phyloP scores from a whole-genome alignment of 2,797 vertebrate species.

The Zalophus californianus region DNA sequence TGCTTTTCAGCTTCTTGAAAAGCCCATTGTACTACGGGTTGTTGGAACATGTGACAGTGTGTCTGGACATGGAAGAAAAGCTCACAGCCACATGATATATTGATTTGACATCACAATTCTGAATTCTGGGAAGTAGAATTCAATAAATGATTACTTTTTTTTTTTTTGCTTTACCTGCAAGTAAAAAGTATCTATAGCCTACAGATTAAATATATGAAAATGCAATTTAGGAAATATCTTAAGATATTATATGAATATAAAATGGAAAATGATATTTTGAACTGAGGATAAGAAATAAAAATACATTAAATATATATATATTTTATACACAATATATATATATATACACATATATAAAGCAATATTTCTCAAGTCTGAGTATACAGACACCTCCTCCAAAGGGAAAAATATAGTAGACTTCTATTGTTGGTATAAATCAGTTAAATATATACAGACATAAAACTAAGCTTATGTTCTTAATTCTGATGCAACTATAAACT shows the following conservation, averaged over 20 bases:
- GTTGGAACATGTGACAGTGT: not conserved
- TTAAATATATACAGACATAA: conserved; percentile 11
- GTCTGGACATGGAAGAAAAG: not conserved
- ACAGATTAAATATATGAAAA: conserved; percentile 10
- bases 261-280: conserved; percentile 15
- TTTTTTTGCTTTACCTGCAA: not conserved
- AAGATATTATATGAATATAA: conserved; percentile 11
- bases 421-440: not conserved
- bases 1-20: not conserved
- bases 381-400: not conserved
- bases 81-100: not conserved
- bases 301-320: not conserved
- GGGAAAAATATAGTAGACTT: not conserved
- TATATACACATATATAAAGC: not conserved
- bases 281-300: conserved; percentile 8
- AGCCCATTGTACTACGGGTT: not conserved
- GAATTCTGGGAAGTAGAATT: not conserved
- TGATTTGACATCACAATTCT: not conserved
- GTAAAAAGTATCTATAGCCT: not conserved
- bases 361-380: not conserved
- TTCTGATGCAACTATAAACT: conserved; percentile 22
- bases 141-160: not conserved
- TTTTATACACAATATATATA: not conserved
- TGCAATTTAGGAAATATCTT: not conserved
- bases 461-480: not conserved